Percentiles rank a stretch among this genome's conserved stretches.
phyloP scores from a whole-genome alignment of 2,113 vertebrate genomes.

The Okapia johnstoni region DNA sequence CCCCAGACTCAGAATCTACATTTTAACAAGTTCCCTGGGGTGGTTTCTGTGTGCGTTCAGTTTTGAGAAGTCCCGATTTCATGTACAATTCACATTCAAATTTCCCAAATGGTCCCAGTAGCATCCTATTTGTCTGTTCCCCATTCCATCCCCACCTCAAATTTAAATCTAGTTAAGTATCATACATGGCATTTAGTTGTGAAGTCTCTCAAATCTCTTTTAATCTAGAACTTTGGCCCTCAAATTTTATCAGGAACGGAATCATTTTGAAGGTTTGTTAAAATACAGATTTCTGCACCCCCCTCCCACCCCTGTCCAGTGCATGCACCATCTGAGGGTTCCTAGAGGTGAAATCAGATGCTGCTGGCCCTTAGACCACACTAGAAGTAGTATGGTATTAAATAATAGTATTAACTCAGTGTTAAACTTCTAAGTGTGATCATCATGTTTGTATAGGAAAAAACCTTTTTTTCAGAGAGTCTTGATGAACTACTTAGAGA shows the following conservation, averaged over 20 bases:
- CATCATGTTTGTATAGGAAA: background rate
- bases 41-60: background rate
- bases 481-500: background rate
- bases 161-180: background rate
- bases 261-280: background rate
- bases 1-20: background rate
- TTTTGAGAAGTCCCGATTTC: background rate
- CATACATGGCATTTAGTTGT: background rate
- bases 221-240: background rate
- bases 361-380: background rate
- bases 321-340: background rate
- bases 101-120: background rate
- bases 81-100: background rate
- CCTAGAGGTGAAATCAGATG: background rate
- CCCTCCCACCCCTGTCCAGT: background rate
- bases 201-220: background rate
- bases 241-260: background rate
- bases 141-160: too few relatives aligned
- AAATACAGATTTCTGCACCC: background rate
- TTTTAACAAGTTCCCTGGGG: background rate
- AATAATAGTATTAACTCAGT: background rate
- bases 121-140: background rate
- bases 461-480: background rate
- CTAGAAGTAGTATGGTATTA: background rate
- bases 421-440: background rate